A percentile compares a stretch with the other conserved stretches of the same genome.
Conservation (phyloP, 2,888 invertebrate genomes). For the Bombylius major region DNA sequence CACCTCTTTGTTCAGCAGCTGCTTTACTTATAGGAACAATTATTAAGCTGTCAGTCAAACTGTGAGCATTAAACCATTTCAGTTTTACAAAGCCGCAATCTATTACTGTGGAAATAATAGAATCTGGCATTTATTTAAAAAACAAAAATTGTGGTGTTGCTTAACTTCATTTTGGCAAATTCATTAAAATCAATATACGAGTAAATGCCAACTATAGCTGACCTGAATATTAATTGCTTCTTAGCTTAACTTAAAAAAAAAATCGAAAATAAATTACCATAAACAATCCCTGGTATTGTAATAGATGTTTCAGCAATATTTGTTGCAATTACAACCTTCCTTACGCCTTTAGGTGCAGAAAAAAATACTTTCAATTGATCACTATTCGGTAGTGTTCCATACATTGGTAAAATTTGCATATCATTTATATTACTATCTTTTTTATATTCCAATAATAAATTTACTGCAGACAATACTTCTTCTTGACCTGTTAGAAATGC, state of each 20-base stretch:
- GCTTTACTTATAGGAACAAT: conserved; percentile 74
- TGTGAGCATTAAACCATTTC: conserved; percentile 73
- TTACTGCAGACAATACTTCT: conserved; percentile 72
- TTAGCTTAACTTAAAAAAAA: too few species aligned
- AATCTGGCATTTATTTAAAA: background rate
- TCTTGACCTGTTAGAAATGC: conserved; percentile 91
- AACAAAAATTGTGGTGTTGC: background rate
- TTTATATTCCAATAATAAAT: conserved; percentile 46
- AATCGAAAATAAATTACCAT: conserved; percentile 45
- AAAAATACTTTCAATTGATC: conserved; percentile 77
- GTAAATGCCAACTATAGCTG: too few species aligned
- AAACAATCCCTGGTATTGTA: conserved; percentile 85
- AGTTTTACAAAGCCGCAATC: conserved; percentile 95
- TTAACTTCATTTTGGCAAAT: background rate
- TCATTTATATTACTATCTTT: conserved; percentile 38
- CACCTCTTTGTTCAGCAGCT: conserved; percentile 84
- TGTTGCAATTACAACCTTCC: conserved; percentile 88
- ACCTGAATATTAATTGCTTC: too few species aligned
- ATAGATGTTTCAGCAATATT: conserved; percentile 96
- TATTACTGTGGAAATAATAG: conserved; percentile 50
- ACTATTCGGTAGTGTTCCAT: conserved; percentile 71
- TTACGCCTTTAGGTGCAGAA: conserved; percentile 50
- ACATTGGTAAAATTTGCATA: conserved; percentile 73
- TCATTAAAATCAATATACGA: too few species aligned
- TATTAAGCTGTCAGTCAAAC: conserved; percentile 73